Base-by-base conservation (phyloP, 2,888 invertebrate species). In the Frankliniella intonsa region DNA sequence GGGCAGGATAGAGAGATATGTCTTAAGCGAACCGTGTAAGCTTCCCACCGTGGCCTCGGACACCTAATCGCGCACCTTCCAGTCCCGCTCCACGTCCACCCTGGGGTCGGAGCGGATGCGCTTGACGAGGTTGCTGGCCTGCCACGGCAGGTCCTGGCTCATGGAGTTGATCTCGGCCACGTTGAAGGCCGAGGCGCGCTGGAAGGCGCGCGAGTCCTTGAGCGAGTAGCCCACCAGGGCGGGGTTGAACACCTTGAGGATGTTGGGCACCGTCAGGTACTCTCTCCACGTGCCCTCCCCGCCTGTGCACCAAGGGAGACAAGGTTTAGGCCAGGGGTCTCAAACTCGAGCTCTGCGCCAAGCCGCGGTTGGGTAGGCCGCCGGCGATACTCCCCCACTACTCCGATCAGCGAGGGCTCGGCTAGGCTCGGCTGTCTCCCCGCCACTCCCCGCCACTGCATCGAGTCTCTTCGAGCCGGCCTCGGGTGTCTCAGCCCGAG, bases 221-320 rank as follows among this genome's bases (percentile, higher is more conserved):
- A 89, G 83, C 0, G 93, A 89, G 84, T 91, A 93, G 0, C 93
- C 93, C 82, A 91, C 88, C 25, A 93, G 86, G 80, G 91, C 89
- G 0, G 92, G 91, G 87, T 93, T 93, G 86, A 91, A 93, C 86
- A 90, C 91, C 85, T 91, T 91, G 25, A 92, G 85, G 80, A 92
- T 91, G 86, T 92, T 91, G 19, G 91, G 91, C 80, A 91, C 80
- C 0, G 91, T 91, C n/a, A 91, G 84, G 85, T 87, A 90, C 82
- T 89, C 87, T 76, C 89, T 87, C 91, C 91, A 91, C 50, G 87
- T 89, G 12, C 87, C 89, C 85, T 90, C 88, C 0, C 91, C 91
- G 10, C 91, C 89, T 89, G 84, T 69, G 5, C 83, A n/a, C n/a
- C n/a, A n/a, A n/a, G n/a, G n/a, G n/a, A n/a, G n/a, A n/a, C n/a